These are phyloP conservation scores for Epiblema foenella DNA, from an alignment of 2,888 invertebrate species.

Conservation along the genomic window DNA sequence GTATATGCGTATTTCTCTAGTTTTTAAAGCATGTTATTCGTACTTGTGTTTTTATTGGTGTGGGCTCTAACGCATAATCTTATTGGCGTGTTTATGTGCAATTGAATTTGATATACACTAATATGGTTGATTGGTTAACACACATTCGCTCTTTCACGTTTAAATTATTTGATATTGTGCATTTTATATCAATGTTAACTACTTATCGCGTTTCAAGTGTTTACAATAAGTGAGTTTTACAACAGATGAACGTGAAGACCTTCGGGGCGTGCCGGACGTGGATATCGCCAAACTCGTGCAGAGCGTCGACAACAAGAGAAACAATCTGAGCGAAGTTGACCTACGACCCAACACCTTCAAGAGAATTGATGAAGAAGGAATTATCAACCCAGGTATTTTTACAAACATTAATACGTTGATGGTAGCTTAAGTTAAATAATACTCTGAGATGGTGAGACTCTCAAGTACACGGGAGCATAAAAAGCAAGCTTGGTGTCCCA, in stretches of 20 bases:
- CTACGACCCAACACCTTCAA: slow-evolving; percentile 76
- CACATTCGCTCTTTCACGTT: background rate
- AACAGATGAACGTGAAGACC: slow-evolving; percentile 79
- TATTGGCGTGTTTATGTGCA: background rate
- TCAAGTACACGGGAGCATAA: no score
- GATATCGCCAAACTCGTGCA: slow-evolving; percentile 79
- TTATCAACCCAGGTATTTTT: slow-evolving; percentile 71
- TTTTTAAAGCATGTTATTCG: background rate
- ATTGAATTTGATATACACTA: background rate
- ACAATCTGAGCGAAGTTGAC: slow-evolving; percentile 70
- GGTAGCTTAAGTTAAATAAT: background rate
- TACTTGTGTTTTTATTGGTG: background rate
- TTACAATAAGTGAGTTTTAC: background rate
- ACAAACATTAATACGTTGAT: background rate
- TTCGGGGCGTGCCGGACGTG: slow-evolving; percentile 76
- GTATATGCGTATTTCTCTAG: background rate
- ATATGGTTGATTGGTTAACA: background rate
- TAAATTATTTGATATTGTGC: background rate
- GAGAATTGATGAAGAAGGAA: slow-evolving; percentile 78
- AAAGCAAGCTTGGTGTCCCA: no score
- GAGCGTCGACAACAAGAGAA: slow-evolving; percentile 69
- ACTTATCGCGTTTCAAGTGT: background rate
- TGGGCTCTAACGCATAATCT: background rate
- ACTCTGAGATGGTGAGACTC: no score
- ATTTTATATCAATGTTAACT: background rate